These are phyloP conservation scores for Coptodon rendalli DNA, from an alignment of 2,113 vertebrate genomes.

Conservation along the genomic window DNA sequence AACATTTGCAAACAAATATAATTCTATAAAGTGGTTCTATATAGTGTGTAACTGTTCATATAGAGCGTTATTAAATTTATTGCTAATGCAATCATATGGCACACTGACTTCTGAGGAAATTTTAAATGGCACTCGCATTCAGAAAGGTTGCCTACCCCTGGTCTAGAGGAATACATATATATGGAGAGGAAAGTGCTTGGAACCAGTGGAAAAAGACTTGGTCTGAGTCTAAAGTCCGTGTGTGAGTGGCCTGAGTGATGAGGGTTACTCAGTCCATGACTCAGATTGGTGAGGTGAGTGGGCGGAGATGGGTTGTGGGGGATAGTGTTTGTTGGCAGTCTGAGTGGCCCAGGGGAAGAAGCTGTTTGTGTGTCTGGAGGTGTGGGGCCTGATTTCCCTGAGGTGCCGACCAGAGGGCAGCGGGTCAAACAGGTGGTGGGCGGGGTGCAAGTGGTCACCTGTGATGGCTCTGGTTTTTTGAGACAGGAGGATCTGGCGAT, in stretches of 20 bases:
- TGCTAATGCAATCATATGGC: no score
- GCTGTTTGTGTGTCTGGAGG: neutral
- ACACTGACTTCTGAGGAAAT: no score
- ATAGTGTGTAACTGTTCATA: no score
- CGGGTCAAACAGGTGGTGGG: neutral
- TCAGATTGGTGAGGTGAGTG: neutral
- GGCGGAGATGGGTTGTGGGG: neutral
- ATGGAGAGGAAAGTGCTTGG: neutral
- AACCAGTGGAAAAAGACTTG: neutral
- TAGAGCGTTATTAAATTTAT: no score
- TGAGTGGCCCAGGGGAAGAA: neutral
- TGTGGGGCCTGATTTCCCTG: neutral
- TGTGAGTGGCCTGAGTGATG: neutral
- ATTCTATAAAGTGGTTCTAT: no score
- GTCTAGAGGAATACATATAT: neutral
- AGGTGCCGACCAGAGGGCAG: neutral
- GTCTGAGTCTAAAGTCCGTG: neutral
- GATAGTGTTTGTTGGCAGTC: neutral
- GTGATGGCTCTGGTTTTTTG: neutral
- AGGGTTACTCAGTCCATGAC: neutral
- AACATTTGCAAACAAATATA: no score
- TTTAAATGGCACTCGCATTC: no score
- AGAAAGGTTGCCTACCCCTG: no score
- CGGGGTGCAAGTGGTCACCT: neutral
- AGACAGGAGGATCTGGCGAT: neutral